Evolutionary conservation across 2,797 vertebrate genomes (phyloP).

Genomic region (Triplophysa bombifrons): DNA sequence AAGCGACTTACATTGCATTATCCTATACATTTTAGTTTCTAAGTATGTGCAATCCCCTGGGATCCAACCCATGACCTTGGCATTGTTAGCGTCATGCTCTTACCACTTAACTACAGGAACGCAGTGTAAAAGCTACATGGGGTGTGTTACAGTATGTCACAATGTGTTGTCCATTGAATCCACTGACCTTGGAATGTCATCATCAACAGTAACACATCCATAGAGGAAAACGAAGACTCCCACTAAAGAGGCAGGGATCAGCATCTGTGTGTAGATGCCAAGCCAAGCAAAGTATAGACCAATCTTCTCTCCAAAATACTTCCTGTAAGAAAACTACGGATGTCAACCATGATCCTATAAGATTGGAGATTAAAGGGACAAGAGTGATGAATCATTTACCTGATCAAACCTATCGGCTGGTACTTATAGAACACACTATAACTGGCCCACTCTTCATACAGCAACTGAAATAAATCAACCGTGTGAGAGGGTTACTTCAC

Average conservation of each 20-base stretch:
- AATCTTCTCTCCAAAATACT: conserved; percentile 98
- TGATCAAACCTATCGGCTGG: conserved; percentile 91
- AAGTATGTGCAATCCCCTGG: too few relatives aligned
- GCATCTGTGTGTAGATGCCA: conserved; percentile 98
- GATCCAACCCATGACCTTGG: too few relatives aligned
- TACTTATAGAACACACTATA: conserved; percentile 95
- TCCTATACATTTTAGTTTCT: too few relatives aligned
- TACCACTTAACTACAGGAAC: too few relatives aligned
- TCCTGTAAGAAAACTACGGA: conserved; percentile 73
- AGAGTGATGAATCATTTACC: conserved; percentile 72
- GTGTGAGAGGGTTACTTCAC: too few relatives aligned
- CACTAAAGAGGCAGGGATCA: conserved; percentile 93
- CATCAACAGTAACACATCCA: conserved; percentile 91
- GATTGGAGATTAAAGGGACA: background rate
- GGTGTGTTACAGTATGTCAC: too few relatives aligned
- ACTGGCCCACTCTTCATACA: conserved; percentile 95
- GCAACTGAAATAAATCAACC: conserved; percentile 75
- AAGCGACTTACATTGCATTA: too few relatives aligned
- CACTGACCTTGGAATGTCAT: conserved; percentile 92
- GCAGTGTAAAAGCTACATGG: too few relatives aligned
- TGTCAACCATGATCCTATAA: background rate
- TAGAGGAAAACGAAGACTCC: conserved; percentile 96
- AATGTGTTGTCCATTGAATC: background rate
- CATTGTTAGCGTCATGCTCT: too few relatives aligned
- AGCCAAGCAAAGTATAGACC: conserved; percentile 98